phyloP scores from a whole-genome alignment of 2,888 invertebrate genomes.

The Neria commutata region DNA sequence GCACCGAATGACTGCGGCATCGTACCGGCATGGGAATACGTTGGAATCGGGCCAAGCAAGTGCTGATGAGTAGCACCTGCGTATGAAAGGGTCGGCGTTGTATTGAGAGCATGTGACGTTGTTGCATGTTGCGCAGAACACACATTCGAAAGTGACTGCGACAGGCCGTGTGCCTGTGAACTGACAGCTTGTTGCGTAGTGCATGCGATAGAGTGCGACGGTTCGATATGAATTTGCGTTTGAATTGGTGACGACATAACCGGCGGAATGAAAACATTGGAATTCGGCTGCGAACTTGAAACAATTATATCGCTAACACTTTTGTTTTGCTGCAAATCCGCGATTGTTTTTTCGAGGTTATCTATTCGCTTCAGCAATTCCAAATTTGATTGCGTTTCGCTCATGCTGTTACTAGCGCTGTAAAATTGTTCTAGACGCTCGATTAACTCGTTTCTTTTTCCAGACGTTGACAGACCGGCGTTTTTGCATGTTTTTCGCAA shows the following conservation, averaged over 20 bases:
- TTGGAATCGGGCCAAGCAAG: background rate
- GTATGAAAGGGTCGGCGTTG: background rate
- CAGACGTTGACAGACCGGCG: slow-evolving; percentile 5
- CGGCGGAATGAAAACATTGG: background rate
- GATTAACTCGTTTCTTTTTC: slow-evolving; percentile 17
- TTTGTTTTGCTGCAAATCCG: background rate
- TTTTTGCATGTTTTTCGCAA: slow-evolving; percentile 14
- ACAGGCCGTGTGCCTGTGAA: background rate
- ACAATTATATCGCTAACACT: too few relatives aligned
- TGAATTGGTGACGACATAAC: background rate
- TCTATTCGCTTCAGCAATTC: background rate
- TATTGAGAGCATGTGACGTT: background rate
- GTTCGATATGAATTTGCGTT: too few relatives aligned
- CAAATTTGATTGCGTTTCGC: too few relatives aligned
- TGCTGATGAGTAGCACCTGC: background rate
- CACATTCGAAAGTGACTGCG: background rate
- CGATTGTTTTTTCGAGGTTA: background rate
- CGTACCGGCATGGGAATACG: too few relatives aligned
- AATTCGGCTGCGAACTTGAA: background rate
- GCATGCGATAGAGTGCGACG: too few relatives aligned
- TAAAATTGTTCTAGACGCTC: slow-evolving; percentile 10
- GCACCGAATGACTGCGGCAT: too few relatives aligned
- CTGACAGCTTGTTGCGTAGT: background rate
- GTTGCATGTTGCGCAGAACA: background rate
- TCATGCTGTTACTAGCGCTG: too few relatives aligned